phyloP scores from a whole-genome alignment of 2,888 invertebrate genomes.

The Euplexia lucipara region DNA sequence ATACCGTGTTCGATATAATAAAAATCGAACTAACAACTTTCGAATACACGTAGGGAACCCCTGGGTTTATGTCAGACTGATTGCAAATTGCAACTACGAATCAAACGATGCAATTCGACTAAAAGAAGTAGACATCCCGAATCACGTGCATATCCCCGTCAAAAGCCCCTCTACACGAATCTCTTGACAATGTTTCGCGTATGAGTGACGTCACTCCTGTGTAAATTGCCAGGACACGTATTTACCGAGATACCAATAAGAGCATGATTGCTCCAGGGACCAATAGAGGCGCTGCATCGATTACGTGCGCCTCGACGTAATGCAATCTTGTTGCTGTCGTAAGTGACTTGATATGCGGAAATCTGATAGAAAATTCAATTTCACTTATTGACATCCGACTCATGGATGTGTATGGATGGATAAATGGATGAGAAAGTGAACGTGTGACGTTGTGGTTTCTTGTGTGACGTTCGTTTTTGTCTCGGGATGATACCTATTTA shows the following conservation, averaged over 20 bases:
- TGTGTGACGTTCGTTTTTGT: background rate
- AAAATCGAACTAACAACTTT: too few relatives aligned
- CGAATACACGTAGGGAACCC: too few relatives aligned
- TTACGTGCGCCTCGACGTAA: conserved; percentile 53
- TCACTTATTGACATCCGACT: conserved; percentile 36
- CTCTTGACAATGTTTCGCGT: background rate
- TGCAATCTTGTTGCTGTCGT: conserved; percentile 62
- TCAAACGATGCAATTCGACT: background rate
- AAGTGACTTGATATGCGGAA: conserved; percentile 55
- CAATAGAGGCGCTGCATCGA: conserved; percentile 52
- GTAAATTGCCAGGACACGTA: conserved; percentile 43
- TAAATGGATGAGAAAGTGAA: background rate
- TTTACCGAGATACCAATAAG: conserved; percentile 46
- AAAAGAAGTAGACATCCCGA: background rate
- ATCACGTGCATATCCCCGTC: background rate
- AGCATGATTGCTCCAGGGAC: conserved; percentile 50
- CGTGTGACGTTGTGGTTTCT: background rate
- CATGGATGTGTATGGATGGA: background rate
- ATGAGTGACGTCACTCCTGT: conserved; percentile 31
- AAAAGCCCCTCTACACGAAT: background rate
- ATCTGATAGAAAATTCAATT: conserved; percentile 66
- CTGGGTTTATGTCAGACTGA: too few relatives aligned
- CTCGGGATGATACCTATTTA: too few relatives aligned
- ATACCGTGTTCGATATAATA: too few relatives aligned
- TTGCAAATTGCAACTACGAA: too few relatives aligned